These are phyloP conservation scores for Hedychridium roseum DNA, from an alignment of 2,888 invertebrate genomes.

Conservation along the genomic window DNA sequence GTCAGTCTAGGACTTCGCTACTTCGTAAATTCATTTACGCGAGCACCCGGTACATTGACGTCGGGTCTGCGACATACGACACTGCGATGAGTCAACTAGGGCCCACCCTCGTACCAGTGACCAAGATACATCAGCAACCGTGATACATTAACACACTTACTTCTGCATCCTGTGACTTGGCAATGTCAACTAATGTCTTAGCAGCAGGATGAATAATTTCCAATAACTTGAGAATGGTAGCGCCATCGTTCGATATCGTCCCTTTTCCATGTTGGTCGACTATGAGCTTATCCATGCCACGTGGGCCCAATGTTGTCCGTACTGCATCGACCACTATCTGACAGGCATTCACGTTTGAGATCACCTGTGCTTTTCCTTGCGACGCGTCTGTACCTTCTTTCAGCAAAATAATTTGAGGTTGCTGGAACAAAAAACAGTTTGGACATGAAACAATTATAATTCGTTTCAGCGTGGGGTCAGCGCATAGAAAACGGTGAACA, in stretches of 20 bases:
- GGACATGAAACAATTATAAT: constrained; percentile 1
- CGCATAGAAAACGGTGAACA: too few species aligned
- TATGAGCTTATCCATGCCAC: constrained; percentile 99
- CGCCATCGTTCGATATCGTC: constrained; percentile 99
- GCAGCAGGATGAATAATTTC: constrained; percentile 99
- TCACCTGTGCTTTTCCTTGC: constrained; percentile 94
- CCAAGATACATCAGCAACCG: too few species aligned
- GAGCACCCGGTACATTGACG: too few species aligned
- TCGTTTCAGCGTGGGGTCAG: too few species aligned
- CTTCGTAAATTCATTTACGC: too few species aligned
- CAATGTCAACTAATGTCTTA: constrained; percentile 97
- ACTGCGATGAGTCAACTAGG: too few species aligned
- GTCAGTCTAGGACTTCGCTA: constrained; percentile 52
- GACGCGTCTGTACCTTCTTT: constrained; percentile 97
- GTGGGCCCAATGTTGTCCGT: constrained; percentile 95
- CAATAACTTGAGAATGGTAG: constrained; percentile 97
- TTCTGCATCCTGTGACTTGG: constrained; percentile 98
- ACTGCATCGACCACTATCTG: constrained; percentile 95
- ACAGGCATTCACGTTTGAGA: constrained; percentile 98
- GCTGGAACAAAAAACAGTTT: constrained; percentile 74
- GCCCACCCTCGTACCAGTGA: too few species aligned
- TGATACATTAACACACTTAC: too few species aligned
- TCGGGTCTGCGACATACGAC: too few species aligned
- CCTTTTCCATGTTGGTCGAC: constrained; percentile 90
- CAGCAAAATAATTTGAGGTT: constrained; percentile 96